Evolutionary conservation across 2,113 vertebrate genomes (phyloP).

Genomic region (Ophthalmolycus amberensis): DNA sequence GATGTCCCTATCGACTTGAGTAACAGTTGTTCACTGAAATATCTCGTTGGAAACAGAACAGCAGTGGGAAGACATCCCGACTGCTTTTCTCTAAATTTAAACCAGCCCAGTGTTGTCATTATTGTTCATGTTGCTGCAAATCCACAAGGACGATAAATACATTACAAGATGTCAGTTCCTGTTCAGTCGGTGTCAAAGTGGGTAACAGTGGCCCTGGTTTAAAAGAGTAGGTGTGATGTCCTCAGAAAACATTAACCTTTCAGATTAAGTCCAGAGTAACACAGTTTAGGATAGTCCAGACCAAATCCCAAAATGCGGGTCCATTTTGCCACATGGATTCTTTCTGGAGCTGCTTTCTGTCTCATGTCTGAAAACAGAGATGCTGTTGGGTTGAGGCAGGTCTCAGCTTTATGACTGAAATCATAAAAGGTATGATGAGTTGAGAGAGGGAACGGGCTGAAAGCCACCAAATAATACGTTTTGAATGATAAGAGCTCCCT

Average conservation of each 20-base stretch:
- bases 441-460: background rate
- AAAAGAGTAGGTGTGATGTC: conserved; percentile 11
- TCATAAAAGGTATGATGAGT: conserved; percentile 20
- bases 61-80: background rate
- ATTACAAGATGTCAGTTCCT: conserved; percentile 13
- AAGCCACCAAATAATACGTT: conserved; percentile 1
- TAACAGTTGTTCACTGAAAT: background rate
- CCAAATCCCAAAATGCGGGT: conserved; percentile 19
- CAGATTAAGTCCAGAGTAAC: background rate
- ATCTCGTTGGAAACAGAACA: background rate
- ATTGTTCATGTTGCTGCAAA: conserved; percentile 7
- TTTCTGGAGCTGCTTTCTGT: conserved; percentile 6
- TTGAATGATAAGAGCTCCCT: conserved; percentile 74
- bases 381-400: conserved; percentile 1
- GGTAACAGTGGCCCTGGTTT: conserved; percentile 2
- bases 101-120: background rate
- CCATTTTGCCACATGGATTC: conserved; percentile 12
- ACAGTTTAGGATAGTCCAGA: conserved; percentile 17
- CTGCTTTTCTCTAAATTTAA: background rate
- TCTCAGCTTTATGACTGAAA: conserved; percentile 27
- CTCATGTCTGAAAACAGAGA: conserved; percentile 32
- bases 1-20: background rate
- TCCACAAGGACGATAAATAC: conserved; percentile 22
- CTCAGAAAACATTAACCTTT: conserved; percentile 9
- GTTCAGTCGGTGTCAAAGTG: conserved; percentile 14